Conservation (phyloP, 2,113 vertebrate species). For the Ceyx cyanopectus region DNA sequence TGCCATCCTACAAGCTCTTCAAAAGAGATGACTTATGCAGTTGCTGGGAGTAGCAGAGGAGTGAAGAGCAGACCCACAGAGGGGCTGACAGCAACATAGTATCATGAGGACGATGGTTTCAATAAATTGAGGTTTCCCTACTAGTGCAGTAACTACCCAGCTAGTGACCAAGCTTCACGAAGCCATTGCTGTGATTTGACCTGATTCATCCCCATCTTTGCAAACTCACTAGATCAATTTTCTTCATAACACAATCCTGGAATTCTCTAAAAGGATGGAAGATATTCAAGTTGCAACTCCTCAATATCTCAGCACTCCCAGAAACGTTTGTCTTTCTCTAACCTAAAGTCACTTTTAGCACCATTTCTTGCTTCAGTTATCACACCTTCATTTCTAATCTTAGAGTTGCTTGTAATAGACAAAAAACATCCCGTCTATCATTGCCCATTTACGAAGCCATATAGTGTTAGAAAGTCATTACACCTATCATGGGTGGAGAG, state of each 20-base stretch:
- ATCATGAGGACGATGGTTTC: neutral
- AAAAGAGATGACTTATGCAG: fast-evolving
- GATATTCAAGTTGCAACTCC: neutral
- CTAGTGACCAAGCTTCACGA: neutral
- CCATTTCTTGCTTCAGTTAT: neutral
- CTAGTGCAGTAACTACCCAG: neutral
- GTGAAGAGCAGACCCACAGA: neutral
- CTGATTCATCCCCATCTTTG: neutral
- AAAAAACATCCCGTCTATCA: neutral
- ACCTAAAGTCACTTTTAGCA: neutral
- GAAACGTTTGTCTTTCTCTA: neutral
- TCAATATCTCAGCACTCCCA: neutral
- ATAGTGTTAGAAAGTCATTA: neutral
- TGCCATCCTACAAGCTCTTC: neutral
- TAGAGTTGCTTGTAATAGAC: neutral
- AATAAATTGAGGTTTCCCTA: neutral
- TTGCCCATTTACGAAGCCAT: neutral
- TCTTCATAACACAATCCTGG: neutral
- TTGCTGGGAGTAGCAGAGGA: neutral
- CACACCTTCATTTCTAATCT: neutral
- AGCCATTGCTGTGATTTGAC: neutral
- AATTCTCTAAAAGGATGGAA: neutral
- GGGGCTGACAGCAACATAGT: neutral
- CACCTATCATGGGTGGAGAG: neutral
- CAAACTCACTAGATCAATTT: neutral